phyloP scores from a whole-genome alignment of 1,140 invertebrate species.

The Cydia amplana region DNA sequence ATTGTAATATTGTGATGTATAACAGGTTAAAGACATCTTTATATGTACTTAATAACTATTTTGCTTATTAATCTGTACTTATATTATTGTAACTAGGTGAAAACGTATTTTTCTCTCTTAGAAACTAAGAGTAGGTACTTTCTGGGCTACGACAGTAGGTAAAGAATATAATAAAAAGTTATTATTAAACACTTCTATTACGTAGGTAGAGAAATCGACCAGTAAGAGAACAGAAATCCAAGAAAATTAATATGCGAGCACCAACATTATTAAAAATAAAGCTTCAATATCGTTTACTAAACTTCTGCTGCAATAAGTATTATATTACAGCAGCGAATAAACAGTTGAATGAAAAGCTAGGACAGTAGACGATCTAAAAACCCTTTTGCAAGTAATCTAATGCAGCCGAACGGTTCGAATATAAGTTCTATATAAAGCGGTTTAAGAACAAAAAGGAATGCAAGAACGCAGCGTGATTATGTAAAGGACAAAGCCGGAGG shows the following conservation, averaged over 20 bases:
- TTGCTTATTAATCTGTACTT: no score
- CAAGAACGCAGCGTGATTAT: constrained; percentile 7
- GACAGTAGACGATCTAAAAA: constrained; percentile 8
- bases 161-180: neutral
- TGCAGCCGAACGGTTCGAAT: neutral
- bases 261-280: neutral
- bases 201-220: no score
- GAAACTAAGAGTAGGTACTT: neutral
- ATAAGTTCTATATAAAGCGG: constrained; percentile 1
- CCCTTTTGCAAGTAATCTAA: neutral
- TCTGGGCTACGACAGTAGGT: neutral
- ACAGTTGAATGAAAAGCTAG: constrained; percentile 13
- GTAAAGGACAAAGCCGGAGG: constrained; percentile 39
- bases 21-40: no score
- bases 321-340: constrained; percentile 6
- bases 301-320: neutral
- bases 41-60: no score
- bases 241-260: neutral
- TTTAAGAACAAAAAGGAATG: neutral
- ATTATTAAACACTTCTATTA: no score
- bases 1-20: no score
- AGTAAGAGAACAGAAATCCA: neutral
- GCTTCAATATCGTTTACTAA: neutral
- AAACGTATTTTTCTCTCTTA: neutral
- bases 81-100: no score